Evolutionary conservation across 2,888 invertebrate genomes (phyloP).

Genomic region (Mythimna albipuncta): DNA sequence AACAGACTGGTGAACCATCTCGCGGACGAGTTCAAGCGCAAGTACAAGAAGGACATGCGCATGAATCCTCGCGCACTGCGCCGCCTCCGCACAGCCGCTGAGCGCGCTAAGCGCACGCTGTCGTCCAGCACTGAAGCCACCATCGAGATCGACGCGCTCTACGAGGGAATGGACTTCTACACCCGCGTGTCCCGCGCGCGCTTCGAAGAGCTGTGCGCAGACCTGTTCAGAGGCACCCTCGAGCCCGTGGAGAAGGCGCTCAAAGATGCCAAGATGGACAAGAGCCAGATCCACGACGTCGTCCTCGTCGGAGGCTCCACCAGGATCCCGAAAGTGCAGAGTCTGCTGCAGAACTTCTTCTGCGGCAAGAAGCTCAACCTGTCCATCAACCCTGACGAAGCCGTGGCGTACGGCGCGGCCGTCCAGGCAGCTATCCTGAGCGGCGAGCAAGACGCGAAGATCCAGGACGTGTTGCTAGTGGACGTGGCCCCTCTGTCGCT

Average conservation of each 20-base stretch:
- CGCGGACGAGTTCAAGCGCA: conserved; percentile 93
- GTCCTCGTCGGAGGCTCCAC: conserved; percentile 96
- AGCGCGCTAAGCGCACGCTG: conserved; percentile 94
- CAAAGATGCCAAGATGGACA: conserved; percentile 95
- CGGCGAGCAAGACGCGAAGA: conserved; percentile 93
- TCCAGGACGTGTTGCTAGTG: conserved; percentile 92
- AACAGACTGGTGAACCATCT: conserved; percentile 93
- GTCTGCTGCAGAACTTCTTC: conserved; percentile 94
- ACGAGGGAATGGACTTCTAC: conserved; percentile 93
- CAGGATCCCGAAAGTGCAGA: conserved; percentile 95
- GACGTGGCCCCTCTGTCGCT: conserved; percentile 92
- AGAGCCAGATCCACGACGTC: conserved; percentile 94
- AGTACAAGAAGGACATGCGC: conserved; percentile 93
- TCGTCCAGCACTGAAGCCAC: conserved; percentile 94
- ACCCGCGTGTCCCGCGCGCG: conserved; percentile 93
- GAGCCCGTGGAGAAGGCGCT: conserved; percentile 95
- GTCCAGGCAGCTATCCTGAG: conserved; percentile 94
- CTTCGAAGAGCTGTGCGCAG: conserved; percentile 94
- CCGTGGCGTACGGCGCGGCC: conserved; percentile 95
- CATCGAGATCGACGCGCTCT: conserved; percentile 94
- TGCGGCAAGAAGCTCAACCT: conserved; percentile 93
- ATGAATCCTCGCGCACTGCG: conserved; percentile 92
- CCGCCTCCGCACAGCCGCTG: conserved; percentile 94
- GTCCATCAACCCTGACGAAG: conserved; percentile 95
- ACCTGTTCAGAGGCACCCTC: conserved; percentile 93